Percentiles rank a stretch among this genome's conserved stretches.
Conservation (phyloP, 2,113 vertebrate genomes). For the Actenoides lindsayi region DNA sequence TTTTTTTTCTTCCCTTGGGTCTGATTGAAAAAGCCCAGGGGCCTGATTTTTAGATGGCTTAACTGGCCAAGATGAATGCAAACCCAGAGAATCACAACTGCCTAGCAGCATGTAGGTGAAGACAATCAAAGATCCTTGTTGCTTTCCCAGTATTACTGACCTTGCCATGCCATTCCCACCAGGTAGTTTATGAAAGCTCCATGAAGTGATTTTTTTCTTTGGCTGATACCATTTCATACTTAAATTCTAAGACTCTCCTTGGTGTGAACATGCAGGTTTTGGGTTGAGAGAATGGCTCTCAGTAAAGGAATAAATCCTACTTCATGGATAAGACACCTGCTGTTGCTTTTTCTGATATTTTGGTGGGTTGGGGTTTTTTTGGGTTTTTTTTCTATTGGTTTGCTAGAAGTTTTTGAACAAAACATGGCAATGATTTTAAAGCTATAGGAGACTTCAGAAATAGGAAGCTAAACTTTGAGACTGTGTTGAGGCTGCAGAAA, state of each 20-base stretch:
- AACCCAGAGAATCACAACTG: neutral
- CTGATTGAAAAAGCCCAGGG: neutral
- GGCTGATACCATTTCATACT: neutral
- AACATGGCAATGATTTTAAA: neutral
- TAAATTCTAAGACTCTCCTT: neutral
- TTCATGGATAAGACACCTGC: neutral
- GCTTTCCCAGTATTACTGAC: neutral
- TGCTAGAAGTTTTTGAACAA: neutral
- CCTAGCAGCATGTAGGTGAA: neutral
- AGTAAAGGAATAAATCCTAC: neutral
- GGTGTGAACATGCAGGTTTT: neutral
- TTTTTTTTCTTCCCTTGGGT: rapidly evolving
- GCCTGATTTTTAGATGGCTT: neutral
- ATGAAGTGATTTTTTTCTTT: neutral
- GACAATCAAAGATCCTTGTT: neutral
- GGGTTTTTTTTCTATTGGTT: neutral
- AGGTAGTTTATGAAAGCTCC: neutral
- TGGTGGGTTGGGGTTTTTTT: too few species aligned
- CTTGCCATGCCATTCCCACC: neutral
- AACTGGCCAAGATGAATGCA: neutral
- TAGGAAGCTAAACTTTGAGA: neutral
- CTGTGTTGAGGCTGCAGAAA: neutral
- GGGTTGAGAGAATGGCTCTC: neutral
- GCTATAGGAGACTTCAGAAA: neutral
- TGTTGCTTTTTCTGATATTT: neutral